Evolutionary conservation across 2,888 invertebrate genomes (phyloP).

Genomic region (Volucella inflata): DNA sequence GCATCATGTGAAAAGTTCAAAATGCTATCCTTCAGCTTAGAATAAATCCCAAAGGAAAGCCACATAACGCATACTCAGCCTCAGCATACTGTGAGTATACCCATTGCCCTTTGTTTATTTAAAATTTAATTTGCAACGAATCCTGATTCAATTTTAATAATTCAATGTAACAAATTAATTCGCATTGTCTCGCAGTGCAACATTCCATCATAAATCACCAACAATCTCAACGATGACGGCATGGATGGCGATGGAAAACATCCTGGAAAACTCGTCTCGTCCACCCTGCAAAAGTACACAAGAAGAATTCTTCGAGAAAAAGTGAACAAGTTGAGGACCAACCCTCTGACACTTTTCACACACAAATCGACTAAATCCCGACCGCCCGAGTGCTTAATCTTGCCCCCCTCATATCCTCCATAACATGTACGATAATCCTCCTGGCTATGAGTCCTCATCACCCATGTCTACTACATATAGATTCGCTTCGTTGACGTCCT

Average conservation of each 20-base stretch:
- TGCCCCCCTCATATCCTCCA: conserved; percentile 49
- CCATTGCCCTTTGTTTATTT: conserved; percentile 16
- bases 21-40: background rate
- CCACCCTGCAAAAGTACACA: background rate
- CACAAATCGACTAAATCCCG: conserved; percentile 64
- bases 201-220: conserved; percentile 73
- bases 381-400: conserved; percentile 73
- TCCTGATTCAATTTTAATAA: conserved; percentile 72
- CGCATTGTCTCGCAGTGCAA: conserved; percentile 60
- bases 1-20: too few species aligned
- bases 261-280: background rate
- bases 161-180: conserved; percentile 66
- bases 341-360: conserved; percentile 34
- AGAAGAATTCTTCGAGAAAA: conserved; percentile 15
- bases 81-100: background rate
- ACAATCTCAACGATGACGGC: conserved; percentile 29
- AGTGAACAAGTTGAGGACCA: conserved; percentile 55
- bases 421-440: conserved; percentile 67
- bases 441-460: conserved; percentile 72
- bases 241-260: background rate
- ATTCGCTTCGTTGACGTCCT: conserved; percentile 9
- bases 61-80: background rate
- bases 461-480: conserved; percentile 18
- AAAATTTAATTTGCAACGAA: conserved; percentile 43
- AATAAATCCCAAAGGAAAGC: background rate